Evolutionary conservation across 37 sponge, comb jelly and placozoan genomes (phyloP), one percentile per base, ranked within the genome.

Genomic region (Aphrocallistes beatrix): DNA sequence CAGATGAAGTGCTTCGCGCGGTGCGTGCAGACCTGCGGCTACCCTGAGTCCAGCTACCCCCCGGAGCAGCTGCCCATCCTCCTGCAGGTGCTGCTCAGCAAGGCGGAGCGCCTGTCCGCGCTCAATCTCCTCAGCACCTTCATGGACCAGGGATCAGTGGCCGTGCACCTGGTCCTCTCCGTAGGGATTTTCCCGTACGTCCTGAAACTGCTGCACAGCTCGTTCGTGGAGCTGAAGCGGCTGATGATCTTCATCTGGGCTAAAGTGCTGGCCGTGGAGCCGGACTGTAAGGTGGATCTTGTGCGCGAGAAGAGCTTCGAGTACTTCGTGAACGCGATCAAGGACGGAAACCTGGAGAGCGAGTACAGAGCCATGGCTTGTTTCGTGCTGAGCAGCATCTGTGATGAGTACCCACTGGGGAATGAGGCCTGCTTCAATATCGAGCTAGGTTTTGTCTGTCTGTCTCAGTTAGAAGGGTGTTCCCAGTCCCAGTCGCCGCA

Each of bases 181-280:
- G 96, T 99, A 0, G 99, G 99, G 8, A 95, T 99, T 23, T 95
- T 99, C 49, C 99, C 99, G 1, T 99, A 99, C 83, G 90, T 99
- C 34, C 84, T 91, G 82, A 94, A 95, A 85, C 84, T 99, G n/a
- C 89, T 99, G 28, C 94, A 92, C 36, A 95, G 94, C 51, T 91
- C 94, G 51, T 83, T 92, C 51, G 81, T 90, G 23, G 99, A 99
- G 84, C 93, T 95, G 23, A 92, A 95, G 84, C 91, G 88, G 36
- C 90, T 95, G 48, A 88, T 99, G 85, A 92, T 99, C 32, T 92
- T 94, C 84, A 94, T 99, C 39, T 99, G 99, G 99, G 94, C 99
- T 47, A 99, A 95, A 90, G 93, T 98, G 8, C 84, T 95, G 1
- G 89, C 93, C 25, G 93, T 95, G 0, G 96, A 95, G 39, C 82